These are phyloP conservation scores for Eilema caniola DNA, from an alignment of 2,888 invertebrate genomes.

Conservation along the genomic window DNA sequence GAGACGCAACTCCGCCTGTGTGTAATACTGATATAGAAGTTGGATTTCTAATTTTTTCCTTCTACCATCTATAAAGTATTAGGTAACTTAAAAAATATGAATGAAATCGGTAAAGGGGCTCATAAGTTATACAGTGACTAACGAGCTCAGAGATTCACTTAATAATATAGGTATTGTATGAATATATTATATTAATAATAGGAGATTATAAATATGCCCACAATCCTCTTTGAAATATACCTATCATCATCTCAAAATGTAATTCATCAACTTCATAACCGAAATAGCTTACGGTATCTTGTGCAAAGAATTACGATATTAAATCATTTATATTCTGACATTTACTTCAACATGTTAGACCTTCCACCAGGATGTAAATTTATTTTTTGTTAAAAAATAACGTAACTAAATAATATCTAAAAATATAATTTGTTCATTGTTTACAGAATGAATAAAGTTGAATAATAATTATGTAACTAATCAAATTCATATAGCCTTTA, in stretches of 20 bases:
- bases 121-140: too few relatives aligned
- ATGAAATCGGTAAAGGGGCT: too few relatives aligned
- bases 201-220: neutral
- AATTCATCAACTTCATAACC: constrained; percentile 24
- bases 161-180: too few relatives aligned
- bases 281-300: constrained; percentile 24
- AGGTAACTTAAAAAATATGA: too few relatives aligned
- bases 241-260: constrained; percentile 10
- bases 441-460: too few relatives aligned
- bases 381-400: neutral
- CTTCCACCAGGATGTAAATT: neutral
- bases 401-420: neutral
- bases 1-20: neutral
- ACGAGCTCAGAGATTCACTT: too few relatives aligned
- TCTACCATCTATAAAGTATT: too few relatives aligned
- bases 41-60: too few relatives aligned
- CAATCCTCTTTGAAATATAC: neutral
- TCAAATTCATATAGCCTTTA: neutral
- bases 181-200: neutral
- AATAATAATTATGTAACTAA: neutral
- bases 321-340: neutral
- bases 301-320: constrained; percentile 23
- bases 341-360: constrained; percentile 1
- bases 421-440: too few relatives aligned
- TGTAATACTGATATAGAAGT: neutral